Base-by-base conservation (phyloP, 2,113 vertebrate genomes). In the Elgaria multicarinata region DNA sequence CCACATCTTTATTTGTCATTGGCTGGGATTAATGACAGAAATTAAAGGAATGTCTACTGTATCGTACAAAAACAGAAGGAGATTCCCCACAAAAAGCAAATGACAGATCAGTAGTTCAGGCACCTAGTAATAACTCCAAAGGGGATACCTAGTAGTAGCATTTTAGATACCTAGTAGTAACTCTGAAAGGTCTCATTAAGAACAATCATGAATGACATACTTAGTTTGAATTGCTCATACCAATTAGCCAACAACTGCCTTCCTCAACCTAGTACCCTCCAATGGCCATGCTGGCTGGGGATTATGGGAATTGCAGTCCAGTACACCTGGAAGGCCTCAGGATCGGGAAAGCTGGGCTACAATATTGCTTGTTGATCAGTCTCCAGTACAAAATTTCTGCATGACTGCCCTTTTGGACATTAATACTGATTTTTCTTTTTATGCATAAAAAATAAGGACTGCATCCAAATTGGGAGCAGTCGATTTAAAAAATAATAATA, bases 21-120 rank as follows among this genome's bases (percentile, higher is more conserved):
- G 2, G 53, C 18, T 16, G 22, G 24, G 58, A 83, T 86, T 26
- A 81, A 14, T 24, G 28, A 3, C 2, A 91, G 6, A 0, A 0
- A 7, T 58, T 42, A 3, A 36, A 14, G 20, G n/a, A 74, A 87
- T 85, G 72, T 78, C 18, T 83, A 1, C 18, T 26, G 7, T 66
- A 58, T 77, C 2, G 53, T 67, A 62, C 0, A 0, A 33, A 69
- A 18, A 72, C 7, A 3, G 72, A 46, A 0, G 6, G 93, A 91
- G 80, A 31, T 1, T 18, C 0, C 6, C 91, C 85, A 93, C 80
- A 7, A 82, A 36, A 50, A 79, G n/a, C 85, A 83, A 14, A 55
- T 28, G 8, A 0, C 9, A 85, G 39, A 1, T 9, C 12, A 55
- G 4, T 1, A 0, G 83, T 81, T 24, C 77, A 0, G 0, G 18